Percentiles rank a stretch among this genome's conserved stretches.
Evolutionary conservation across 2,113 vertebrate genomes (phyloP).

Genomic region (Mohoua ochrocephala): DNA sequence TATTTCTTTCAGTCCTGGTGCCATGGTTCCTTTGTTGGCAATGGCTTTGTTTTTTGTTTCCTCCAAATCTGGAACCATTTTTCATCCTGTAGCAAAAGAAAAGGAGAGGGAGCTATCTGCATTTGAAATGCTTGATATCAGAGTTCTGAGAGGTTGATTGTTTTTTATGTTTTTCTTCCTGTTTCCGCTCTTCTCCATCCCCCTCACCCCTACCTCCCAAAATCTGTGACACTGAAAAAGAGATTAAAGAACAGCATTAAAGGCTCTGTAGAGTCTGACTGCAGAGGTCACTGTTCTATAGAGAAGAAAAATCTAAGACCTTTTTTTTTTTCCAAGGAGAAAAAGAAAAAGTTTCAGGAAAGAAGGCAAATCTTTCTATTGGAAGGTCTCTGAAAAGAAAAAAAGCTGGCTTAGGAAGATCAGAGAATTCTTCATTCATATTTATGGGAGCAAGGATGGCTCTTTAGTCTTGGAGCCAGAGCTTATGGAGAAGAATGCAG

Average conservation of each 20-base stretch:
- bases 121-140: background rate
- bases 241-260: background rate
- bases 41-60: background rate
- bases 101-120: background rate
- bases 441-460: background rate
- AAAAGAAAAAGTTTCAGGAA: background rate
- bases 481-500: background rate
- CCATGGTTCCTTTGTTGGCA: background rate
- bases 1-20: background rate
- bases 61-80: background rate
- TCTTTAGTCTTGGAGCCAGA: background rate
- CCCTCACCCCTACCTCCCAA: background rate
- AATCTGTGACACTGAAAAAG: background rate
- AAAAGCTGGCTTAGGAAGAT: constrained; percentile 26
- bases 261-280: background rate
- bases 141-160: background rate
- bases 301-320: background rate
- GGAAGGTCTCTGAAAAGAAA: constrained; percentile 23
- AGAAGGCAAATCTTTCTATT: constrained; percentile 11
- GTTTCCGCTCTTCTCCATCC: background rate
- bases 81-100: background rate
- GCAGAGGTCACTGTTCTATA: constrained; percentile 22
- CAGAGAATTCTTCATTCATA: background rate
- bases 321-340: background rate
- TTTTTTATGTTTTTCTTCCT: background rate